Base-by-base conservation (phyloP, 2,113 vertebrate species). In the Cheirogaleus medius region DNA sequence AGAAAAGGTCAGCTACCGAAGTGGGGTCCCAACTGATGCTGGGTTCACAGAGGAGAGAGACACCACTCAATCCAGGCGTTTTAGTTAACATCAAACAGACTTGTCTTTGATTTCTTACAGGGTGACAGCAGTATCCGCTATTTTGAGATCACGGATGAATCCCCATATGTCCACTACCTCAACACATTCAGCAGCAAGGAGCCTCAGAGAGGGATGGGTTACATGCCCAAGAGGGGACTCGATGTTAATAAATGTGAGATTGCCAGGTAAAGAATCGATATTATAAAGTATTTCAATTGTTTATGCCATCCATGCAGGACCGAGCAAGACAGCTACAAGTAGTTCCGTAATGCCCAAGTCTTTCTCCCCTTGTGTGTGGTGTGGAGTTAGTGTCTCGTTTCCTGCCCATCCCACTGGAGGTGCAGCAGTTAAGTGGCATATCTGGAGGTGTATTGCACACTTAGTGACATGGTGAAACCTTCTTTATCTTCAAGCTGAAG, bases 171-270 rank as follows among this genome's bases (percentile, higher is more conserved):
- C 97, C 99, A 99, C 99, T 99, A 99, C 99, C 99, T 99, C 98
- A 99, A 98, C 98, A 99, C 99, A 7, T 99, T 99, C 97, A 99
- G 98, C 98, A 99, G 99, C 98, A 99, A 99, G 97, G 99, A 99
- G 98, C 99, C 99, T 5, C 99, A 99, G 98, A 98, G 99, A 87
- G 99, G 99, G n/a, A 99, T 99, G 99, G 99, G 99, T 23, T 99
- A 99, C 98, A 99, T 99, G 99, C 99, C 99, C 95, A 99, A 99
- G 98, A 98, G 99, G 97, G 99, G 99, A 73, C 99, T 99, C 0
- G 99, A 99, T 3, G 99, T 99, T 94, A 99, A 99, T 99, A 99
- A 99, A 98, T 99, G 99, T 71, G 99, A 99, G 98, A 99, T 99
- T 17, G 99, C 99, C 96, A 99, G 99, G 99, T 99, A 97, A 98